Evolutionary conservation across 53 echinoderm and acorn worm species (phyloP).

Genomic region (Hippasteria phrygiana): DNA sequence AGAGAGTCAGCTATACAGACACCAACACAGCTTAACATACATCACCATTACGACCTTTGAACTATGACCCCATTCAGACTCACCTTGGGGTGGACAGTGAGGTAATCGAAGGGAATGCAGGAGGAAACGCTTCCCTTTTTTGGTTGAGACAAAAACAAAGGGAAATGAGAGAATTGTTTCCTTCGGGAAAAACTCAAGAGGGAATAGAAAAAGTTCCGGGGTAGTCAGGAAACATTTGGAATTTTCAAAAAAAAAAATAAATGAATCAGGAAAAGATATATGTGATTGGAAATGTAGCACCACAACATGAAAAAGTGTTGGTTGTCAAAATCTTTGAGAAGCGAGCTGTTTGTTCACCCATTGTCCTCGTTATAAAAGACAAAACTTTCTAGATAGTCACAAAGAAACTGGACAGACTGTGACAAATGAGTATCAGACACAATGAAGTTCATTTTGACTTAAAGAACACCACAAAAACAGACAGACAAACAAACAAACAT

Average conservation of each 20-base stretch:
- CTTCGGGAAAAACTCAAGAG: background rate
- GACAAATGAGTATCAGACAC: too few relatives aligned
- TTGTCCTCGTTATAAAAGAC: too few relatives aligned
- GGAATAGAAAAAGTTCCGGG: background rate
- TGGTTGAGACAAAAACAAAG: constrained; percentile 26
- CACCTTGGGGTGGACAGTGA: constrained; percentile 80
- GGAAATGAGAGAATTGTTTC: background rate
- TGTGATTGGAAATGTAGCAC: too few relatives aligned
- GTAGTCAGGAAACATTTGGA: constrained; percentile 18
- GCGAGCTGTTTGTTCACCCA: too few relatives aligned
- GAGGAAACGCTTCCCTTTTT: constrained; percentile 71
- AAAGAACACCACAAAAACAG: too few relatives aligned
- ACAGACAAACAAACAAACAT: background rate
- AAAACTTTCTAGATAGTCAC: too few relatives aligned
- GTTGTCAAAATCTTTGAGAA: too few relatives aligned
- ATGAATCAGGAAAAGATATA: too few relatives aligned
- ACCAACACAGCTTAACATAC: background rate
- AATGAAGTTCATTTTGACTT: too few relatives aligned
- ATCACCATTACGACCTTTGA: constrained; percentile 51
- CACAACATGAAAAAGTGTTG: too few relatives aligned
- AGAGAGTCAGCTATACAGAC: background rate
- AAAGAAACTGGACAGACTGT: too few relatives aligned
- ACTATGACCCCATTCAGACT: constrained; percentile 52
- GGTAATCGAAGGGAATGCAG: constrained; percentile 83
- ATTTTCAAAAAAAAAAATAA: background rate